Base-by-base conservation (phyloP, 2,797 vertebrate genomes). In the Hephaestus fuliginosus region DNA sequence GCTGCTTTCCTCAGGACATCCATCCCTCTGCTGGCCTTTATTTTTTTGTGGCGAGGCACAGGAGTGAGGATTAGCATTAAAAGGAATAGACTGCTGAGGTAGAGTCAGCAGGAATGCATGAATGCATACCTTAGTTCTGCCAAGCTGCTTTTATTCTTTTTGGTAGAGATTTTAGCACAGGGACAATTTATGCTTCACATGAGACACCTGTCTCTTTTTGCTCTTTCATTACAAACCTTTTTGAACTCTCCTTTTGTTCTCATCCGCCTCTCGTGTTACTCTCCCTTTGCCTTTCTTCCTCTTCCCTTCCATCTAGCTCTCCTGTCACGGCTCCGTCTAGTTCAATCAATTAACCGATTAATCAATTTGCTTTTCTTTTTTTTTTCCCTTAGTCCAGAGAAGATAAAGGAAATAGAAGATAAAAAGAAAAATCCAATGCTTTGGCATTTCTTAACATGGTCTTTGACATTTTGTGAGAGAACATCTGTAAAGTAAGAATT, bases 1-100 rank as follows among this genome's bases (percentile, higher is more conserved):
- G 39, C 82, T 66, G 78, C 77, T 87, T 87, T 93, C 90, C 88
- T 85, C 65, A 7, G 93, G 91, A 93, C 83, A 93, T 88, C 81
- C 83, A 90, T 88, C 80, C 80, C 84, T 91, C 80, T 64, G 48
- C 83, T 83, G 83, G 86, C 87, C 84, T 84, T 84, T 84, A 74
- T 85, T 82, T 80, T 88, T 93, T 80, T 70, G 81, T 84, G 76
- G 74, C 22, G 57, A 87, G 70, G 85, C 87, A 73, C 76, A 80
- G 84, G 70, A 86, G 60, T 30, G 66, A 83, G 87, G 90, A 91
- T 93, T 91, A 91, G 82, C 84, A 88, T 91, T 92, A 86, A 89
- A 92, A 81, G 83, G 83, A 92, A 81, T 65, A 65, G 87, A 80
- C 87, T 89, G 84, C 81, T 86, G 91, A 84, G 88, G 85, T 88